Evolutionary conservation across 2,797 vertebrate species (phyloP).

Genomic region (Schizopygopsis pylzovi): DNA sequence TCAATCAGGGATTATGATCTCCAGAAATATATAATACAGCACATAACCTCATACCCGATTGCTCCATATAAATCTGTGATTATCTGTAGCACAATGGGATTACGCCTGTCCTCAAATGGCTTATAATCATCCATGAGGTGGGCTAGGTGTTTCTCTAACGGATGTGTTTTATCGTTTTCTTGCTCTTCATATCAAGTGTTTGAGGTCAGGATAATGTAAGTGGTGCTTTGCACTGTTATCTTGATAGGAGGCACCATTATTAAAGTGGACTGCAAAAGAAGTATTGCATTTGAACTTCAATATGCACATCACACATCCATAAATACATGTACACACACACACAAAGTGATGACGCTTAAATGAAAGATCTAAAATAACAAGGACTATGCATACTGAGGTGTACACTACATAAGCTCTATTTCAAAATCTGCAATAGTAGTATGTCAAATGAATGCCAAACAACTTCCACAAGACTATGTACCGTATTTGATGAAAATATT

Average conservation of each 20-base stretch:
- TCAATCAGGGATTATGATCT: constrained; percentile 54
- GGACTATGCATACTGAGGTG: not conserved
- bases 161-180: constrained; percentile 7
- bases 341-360: not conserved
- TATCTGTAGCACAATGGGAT: constrained; percentile 54
- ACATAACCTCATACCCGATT: constrained; percentile 33
- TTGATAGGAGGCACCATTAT: constrained; percentile 2
- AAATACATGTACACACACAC: not conserved
- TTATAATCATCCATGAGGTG: constrained; percentile 24
- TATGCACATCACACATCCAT: not conserved
- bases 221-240: not conserved
- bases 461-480: not conserved
- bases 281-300: constrained; percentile 13
- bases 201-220: constrained; percentile 30
- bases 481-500: not conserved
- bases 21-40: constrained; percentile 36
- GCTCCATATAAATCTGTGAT: constrained; percentile 51
- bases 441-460: not conserved
- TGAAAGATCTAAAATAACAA: not conserved
- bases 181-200: constrained; percentile 22
- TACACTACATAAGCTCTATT: not conserved
- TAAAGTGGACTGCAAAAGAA: not conserved
- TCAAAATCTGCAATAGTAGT: too few species aligned
- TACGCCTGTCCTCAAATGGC: constrained; percentile 33
- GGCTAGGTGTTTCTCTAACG: not conserved